phyloP scores from a whole-genome alignment of 2,797 vertebrate species.

The Anomalospiza imberbis region DNA sequence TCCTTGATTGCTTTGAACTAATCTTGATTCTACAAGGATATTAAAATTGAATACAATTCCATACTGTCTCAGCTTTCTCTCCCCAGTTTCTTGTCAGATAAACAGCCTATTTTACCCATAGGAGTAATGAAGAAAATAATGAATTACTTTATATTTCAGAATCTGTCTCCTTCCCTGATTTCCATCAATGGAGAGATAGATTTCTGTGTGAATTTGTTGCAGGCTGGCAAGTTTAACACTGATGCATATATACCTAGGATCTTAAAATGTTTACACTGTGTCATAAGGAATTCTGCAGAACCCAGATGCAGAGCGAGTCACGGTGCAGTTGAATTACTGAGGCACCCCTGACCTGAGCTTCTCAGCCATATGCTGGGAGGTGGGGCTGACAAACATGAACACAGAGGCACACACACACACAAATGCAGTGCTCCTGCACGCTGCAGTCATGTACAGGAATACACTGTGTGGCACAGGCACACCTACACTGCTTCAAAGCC shows the following conservation, averaged over 20 bases:
- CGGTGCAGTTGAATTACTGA: not conserved
- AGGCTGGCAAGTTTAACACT: not conserved
- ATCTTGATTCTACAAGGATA: not conserved
- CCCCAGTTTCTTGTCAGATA: not conserved
- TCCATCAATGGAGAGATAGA: not conserved
- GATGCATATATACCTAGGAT: not conserved
- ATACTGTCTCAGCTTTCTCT: not conserved
- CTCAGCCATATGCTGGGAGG: not conserved
- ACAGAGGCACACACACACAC: not conserved
- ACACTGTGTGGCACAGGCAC: not conserved
- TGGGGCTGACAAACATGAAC: not conserved
- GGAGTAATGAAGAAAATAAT: not conserved
- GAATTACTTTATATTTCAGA: not conserved
- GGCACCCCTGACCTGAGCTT: not conserved
- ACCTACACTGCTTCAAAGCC: not conserved
- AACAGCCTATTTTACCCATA: not conserved
- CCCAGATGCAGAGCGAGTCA: not conserved
- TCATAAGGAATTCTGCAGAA: not conserved
- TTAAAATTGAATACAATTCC: not conserved
- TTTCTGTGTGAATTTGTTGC: not conserved
- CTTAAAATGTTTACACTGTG: not conserved
- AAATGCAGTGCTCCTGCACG: not conserved
- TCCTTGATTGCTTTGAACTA: not conserved
- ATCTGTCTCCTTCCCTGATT: not conserved
- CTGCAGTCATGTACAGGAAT: not conserved